A percentile compares a stretch with the other conserved stretches of the same genome.
Conservation (phyloP, 1,140 invertebrate species). For the Steinernema khuongi region DNA sequence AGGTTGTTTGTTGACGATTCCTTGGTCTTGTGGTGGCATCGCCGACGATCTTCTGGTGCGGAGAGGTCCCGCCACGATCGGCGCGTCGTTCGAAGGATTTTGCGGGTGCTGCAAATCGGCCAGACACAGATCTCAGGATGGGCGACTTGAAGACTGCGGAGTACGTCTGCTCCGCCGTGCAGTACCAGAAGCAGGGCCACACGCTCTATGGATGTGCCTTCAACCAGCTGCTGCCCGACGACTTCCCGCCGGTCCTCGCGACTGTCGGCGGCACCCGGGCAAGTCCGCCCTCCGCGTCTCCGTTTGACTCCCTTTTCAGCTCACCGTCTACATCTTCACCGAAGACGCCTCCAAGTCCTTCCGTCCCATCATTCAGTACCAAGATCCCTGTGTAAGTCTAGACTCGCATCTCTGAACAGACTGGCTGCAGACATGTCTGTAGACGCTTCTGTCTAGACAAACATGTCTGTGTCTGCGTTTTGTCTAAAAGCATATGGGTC, state of each 20-base stretch:
- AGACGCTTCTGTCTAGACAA: too few species aligned
- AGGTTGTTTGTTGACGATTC: too few species aligned
- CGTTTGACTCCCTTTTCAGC: slow-evolving; percentile 1
- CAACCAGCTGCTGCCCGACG: neutral
- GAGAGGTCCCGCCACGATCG: too few species aligned
- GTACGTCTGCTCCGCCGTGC: neutral
- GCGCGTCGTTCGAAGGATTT: too few species aligned
- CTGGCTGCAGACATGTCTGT: too few species aligned
- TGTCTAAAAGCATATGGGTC: too few species aligned
- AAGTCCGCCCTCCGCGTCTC: neutral
- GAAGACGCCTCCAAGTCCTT: neutral
- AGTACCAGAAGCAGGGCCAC: neutral
- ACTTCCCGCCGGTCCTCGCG: neutral
- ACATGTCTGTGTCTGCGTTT: too few species aligned
- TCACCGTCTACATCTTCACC: neutral
- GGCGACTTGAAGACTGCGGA: neutral
- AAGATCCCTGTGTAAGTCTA: neutral
- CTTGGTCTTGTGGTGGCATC: too few species aligned
- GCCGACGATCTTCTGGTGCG: too few species aligned
- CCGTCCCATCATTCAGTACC: neutral
- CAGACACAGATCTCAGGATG: neutral
- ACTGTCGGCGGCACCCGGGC: neutral
- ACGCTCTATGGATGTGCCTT: neutral
- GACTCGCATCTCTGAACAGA: neutral
- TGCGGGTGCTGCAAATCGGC: too few species aligned